phyloP scores from a whole-genome alignment of 2,888 invertebrate genomes.

The Dascillus cervinus region DNA sequence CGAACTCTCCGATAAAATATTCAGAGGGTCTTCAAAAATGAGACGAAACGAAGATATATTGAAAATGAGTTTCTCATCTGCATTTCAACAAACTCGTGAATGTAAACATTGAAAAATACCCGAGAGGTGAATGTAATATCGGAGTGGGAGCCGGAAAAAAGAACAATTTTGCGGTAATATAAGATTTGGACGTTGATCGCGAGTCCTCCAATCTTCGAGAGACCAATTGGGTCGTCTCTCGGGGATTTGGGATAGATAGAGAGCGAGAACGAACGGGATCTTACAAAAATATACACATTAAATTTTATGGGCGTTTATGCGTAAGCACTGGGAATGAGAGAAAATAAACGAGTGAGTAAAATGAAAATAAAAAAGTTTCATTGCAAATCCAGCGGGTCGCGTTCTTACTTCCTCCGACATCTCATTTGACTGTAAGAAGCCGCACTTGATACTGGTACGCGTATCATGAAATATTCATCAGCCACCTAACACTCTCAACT shows the following conservation, averaged over 20 bases:
- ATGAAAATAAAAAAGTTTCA: constrained; percentile 38
- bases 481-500: constrained; percentile 41
- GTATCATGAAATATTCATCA: constrained; percentile 46
- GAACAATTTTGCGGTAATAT: constrained; percentile 30
- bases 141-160: too few species aligned
- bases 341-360: constrained; percentile 36
- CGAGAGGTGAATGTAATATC: constrained; percentile 39
- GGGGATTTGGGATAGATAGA: too few species aligned
- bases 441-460: constrained; percentile 39
- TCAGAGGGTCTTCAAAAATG: constrained; percentile 25
- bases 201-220: constrained; percentile 34
- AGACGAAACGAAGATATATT: constrained; percentile 30
- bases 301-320: constrained; percentile 40
- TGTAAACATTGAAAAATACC: constrained; percentile 44
- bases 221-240: constrained; percentile 38
- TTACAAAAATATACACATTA: constrained; percentile 41
- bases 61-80: constrained; percentile 38
- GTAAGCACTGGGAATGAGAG: constrained; percentile 37
- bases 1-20: too few species aligned
- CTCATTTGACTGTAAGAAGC: constrained; percentile 37
- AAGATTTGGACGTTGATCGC: too few species aligned
- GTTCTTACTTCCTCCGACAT: constrained; percentile 34
- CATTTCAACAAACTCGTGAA: constrained; percentile 38
- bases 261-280: constrained; percentile 22
- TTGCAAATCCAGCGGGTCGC: constrained; percentile 36